These are phyloP conservation scores for Pyrocephalus nanus DNA, from an alignment of 2,797 vertebrate genomes.

Conservation along the genomic window DNA sequence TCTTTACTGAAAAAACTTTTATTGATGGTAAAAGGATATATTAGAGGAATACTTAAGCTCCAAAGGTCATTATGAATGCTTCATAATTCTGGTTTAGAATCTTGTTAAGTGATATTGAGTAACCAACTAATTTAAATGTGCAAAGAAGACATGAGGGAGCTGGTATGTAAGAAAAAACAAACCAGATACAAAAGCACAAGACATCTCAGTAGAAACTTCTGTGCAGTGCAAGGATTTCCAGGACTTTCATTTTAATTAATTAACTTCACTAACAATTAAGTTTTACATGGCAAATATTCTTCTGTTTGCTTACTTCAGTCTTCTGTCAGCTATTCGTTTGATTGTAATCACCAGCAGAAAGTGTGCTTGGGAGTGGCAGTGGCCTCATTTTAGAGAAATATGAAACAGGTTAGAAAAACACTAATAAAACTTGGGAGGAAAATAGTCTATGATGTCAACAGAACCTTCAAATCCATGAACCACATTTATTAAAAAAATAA, in stretches of 20 bases:
- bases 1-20: neutral
- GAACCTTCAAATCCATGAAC: constrained; percentile 9
- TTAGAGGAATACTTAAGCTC: neutral
- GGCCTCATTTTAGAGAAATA: constrained; percentile 63
- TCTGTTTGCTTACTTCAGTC: neutral
- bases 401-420: constrained; percentile 74
- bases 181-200: neutral
- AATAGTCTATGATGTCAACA: constrained; percentile 70
- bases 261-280: constrained; percentile 3
- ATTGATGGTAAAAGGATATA: neutral
- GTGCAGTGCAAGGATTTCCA: neutral
- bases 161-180: neutral
- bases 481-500: constrained; percentile 75
- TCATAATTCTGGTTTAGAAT: neutral
- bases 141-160: neutral
- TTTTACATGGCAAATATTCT: neutral
- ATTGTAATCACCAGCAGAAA: constrained; percentile 47
- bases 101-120: neutral
- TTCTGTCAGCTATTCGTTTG: constrained; percentile 19
- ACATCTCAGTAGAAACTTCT: neutral
- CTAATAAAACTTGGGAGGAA: constrained; percentile 63
- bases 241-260: neutral
- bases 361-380: constrained; percentile 30
- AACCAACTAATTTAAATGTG: neutral
- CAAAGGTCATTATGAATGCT: neutral